These are phyloP conservation scores for Lasioglossum calceatum DNA, from an alignment of 2,888 invertebrate species.

Conservation along the genomic window DNA sequence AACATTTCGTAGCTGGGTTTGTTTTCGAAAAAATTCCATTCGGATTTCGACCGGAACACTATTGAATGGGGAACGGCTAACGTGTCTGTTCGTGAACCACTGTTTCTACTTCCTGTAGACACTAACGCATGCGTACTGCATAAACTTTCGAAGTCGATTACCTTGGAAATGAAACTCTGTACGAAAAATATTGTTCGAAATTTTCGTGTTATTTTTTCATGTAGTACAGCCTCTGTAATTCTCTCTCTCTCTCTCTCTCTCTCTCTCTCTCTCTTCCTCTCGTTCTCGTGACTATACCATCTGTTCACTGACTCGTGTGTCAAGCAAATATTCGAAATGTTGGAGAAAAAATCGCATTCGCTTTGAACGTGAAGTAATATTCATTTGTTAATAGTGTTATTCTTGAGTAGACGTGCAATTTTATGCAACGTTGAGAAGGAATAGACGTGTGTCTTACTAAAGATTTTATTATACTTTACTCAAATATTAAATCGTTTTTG, in stretches of 20 bases:
- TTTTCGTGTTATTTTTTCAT: background rate
- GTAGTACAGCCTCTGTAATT: background rate
- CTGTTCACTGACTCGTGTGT: background rate
- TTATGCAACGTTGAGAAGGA: no score
- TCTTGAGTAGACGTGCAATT: background rate
- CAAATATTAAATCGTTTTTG: no score
- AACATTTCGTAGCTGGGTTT: background rate
- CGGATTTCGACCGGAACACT: background rate
- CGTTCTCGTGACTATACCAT: background rate
- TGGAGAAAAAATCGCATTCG: background rate
- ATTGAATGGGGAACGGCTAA: background rate
- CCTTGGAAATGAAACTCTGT: background rate
- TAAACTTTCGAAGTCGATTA: background rate
- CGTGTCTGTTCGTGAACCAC: background rate
- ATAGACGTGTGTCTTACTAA: no score
- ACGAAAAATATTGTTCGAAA: background rate
- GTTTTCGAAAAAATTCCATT: conserved; percentile 6
- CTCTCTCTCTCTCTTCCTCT: background rate
- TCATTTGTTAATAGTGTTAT: background rate
- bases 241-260: background rate
- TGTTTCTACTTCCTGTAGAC: background rate
- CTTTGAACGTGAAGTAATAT: background rate
- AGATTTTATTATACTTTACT: no score
- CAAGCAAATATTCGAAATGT: background rate
- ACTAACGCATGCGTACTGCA: background rate